phyloP scores from a whole-genome alignment of 2,113 vertebrate species.

The Phrynocephalus versicolor region DNA sequence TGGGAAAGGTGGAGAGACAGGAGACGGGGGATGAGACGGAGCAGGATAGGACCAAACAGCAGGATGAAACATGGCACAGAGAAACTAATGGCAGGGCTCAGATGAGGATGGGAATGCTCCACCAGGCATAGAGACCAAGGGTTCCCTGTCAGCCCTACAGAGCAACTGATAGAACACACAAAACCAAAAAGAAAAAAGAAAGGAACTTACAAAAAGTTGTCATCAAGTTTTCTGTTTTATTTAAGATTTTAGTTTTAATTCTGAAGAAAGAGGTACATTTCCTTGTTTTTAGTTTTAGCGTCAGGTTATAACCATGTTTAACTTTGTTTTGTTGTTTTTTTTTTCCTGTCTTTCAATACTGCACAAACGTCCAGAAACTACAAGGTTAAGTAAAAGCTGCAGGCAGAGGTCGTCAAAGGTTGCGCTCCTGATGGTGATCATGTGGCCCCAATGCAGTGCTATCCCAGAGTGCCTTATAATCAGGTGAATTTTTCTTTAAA shows the following conservation, averaged over 20 bases:
- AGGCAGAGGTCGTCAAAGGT: constrained; percentile 85
- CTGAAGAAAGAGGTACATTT: constrained; percentile 98
- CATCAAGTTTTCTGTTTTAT: constrained; percentile 97
- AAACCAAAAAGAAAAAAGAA: constrained; percentile 50
- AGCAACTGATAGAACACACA: constrained; percentile 15
- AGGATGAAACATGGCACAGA: background rate
- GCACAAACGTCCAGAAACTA: constrained; percentile 87
- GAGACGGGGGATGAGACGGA: too few relatives aligned
- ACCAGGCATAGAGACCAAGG: rapidly evolving
- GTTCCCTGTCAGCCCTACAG: constrained; percentile 19
- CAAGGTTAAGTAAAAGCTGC: constrained; percentile 84
- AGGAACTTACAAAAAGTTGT: constrained; percentile 64
- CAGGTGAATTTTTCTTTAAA: constrained; percentile 61
- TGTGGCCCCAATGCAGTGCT: constrained; percentile 79
- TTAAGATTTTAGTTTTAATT: constrained; percentile 99
- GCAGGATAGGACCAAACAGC: background rate
- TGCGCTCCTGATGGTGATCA: constrained; percentile 74
- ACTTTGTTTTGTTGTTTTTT: constrained; percentile 84
- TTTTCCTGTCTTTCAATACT: constrained; percentile 95
- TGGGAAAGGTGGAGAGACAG: background rate
- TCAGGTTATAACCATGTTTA: constrained; percentile 87
- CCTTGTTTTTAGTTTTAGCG: constrained; percentile 85
- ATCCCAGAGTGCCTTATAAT: constrained; percentile 76
- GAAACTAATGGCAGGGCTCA: background rate
- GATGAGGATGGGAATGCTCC: background rate